Conservation (phyloP, 2,797 vertebrate species). For the Phoebastria nigripes region DNA sequence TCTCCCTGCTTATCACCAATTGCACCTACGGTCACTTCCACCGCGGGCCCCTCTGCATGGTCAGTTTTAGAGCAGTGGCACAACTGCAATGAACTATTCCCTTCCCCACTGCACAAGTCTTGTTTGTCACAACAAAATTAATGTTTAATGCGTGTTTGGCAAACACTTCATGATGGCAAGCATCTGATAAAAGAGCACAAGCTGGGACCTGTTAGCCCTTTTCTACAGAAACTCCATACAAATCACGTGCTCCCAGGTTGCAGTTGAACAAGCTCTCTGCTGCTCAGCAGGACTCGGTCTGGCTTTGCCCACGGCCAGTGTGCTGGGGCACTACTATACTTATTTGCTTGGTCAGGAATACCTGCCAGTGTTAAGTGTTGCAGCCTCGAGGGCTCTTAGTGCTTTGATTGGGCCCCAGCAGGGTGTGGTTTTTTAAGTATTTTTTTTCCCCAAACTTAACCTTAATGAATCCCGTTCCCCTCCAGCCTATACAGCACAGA, state of each 20-base stretch:
- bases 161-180: background rate
- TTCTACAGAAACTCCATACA: background rate
- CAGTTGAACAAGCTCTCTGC: background rate
- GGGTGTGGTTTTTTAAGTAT: background rate
- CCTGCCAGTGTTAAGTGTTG: background rate
- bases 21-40: background rate
- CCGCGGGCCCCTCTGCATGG: background rate
- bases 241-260: background rate
- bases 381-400: background rate
- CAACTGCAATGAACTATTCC: background rate
- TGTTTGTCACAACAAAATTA: background rate
- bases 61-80: background rate
- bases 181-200: constrained; percentile 41
- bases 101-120: background rate
- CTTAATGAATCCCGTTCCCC: background rate
- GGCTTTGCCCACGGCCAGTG: background rate
- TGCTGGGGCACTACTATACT: background rate
- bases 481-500: background rate
- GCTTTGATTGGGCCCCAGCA: constrained; percentile 1
- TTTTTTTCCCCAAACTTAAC: background rate
- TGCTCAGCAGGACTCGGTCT: background rate
- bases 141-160: background rate
- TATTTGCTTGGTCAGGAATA: background rate
- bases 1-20: background rate
- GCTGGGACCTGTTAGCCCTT: constrained; percentile 36